These are phyloP conservation scores for Diaprepes abbreviatus DNA, from an alignment of 2,888 invertebrate genomes.

Conservation along the genomic window DNA sequence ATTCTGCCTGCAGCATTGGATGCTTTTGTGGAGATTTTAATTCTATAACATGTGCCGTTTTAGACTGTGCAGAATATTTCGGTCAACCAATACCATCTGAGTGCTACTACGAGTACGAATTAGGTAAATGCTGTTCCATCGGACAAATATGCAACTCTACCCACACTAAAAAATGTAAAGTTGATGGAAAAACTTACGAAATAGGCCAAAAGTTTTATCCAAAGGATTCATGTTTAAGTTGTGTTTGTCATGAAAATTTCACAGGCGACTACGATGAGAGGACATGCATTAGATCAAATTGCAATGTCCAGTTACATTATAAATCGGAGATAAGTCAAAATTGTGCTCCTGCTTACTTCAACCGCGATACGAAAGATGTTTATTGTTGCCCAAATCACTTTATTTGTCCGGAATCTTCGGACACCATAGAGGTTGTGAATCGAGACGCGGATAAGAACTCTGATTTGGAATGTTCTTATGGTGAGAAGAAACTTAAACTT, in stretches of 20 bases:
- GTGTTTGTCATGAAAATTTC: constrained; percentile 52
- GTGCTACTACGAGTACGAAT: constrained; percentile 43
- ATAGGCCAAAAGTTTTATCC: constrained; percentile 41
- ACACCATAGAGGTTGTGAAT: constrained; percentile 25
- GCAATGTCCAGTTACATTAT: constrained; percentile 26
- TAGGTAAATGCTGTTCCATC: constrained; percentile 49
- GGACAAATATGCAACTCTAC: constrained; percentile 35
- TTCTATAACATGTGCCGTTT: constrained; percentile 47
- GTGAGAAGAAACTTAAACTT: constrained; percentile 33
- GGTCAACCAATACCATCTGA: neutral
- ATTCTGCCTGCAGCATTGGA: constrained; percentile 49
- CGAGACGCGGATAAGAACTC: neutral
- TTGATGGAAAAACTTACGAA: constrained; percentile 32
- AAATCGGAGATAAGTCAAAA: constrained; percentile 25
- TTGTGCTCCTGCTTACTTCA: constrained; percentile 45
- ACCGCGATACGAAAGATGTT: neutral
- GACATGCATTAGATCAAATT: constrained; percentile 37
- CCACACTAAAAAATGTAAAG: constrained; percentile 68
- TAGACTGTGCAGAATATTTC: constrained; percentile 53
- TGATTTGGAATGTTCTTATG: constrained; percentile 33
- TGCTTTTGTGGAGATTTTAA: constrained; percentile 46
- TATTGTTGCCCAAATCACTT: constrained; percentile 43
- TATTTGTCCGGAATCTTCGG: constrained; percentile 33
- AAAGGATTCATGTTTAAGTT: constrained; percentile 44
- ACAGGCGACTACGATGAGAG: constrained; percentile 47